A percentile compares a stretch with the other conserved stretches of the same genome.
Evolutionary conservation across 2,113 vertebrate genomes (phyloP).

Genomic region (Anoplopoma fimbria): DNA sequence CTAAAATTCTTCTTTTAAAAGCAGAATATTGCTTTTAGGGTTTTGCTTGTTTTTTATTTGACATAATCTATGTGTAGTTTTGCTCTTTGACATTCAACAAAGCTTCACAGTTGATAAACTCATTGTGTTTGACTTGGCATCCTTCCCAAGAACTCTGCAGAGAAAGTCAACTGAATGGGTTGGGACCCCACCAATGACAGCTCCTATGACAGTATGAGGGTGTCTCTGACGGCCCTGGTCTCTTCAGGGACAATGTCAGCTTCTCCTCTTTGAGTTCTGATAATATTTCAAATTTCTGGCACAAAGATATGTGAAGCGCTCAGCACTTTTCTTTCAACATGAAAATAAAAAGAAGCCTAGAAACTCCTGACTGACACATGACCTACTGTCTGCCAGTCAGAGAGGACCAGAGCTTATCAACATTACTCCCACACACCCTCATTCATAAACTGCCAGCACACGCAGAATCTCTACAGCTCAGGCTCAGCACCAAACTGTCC

Average conservation of each 20-base stretch:
- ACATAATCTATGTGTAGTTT: neutral
- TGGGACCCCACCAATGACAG: no score
- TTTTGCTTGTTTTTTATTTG: no score
- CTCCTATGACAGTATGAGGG: neutral
- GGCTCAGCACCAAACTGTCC: no score
- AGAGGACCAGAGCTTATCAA: neutral
- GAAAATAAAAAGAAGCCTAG: neutral
- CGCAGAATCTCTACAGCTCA: neutral
- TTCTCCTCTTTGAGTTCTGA: neutral
- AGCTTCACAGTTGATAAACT: neutral
- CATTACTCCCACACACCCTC: neutral
- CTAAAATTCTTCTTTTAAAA: neutral
- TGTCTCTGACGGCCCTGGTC: neutral
- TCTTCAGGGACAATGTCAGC: neutral
- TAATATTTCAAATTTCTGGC: neutral
- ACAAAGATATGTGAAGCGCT: constrained; percentile 2
- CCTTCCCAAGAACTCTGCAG: neutral
- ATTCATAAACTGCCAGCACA: neutral
- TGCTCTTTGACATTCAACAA: neutral
- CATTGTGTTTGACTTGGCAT: neutral
- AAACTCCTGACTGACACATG: constrained; percentile 9
- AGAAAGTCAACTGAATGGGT: neutral
- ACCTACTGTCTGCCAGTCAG: neutral
- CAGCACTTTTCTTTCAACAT: constrained; percentile 12
- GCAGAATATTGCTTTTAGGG: neutral